A percentile compares a stretch with the other conserved stretches of the same genome.
These are phyloP conservation scores for Archivesica marissinica DNA, from an alignment of 1,140 invertebrate species.

Conservation along the genomic window DNA sequence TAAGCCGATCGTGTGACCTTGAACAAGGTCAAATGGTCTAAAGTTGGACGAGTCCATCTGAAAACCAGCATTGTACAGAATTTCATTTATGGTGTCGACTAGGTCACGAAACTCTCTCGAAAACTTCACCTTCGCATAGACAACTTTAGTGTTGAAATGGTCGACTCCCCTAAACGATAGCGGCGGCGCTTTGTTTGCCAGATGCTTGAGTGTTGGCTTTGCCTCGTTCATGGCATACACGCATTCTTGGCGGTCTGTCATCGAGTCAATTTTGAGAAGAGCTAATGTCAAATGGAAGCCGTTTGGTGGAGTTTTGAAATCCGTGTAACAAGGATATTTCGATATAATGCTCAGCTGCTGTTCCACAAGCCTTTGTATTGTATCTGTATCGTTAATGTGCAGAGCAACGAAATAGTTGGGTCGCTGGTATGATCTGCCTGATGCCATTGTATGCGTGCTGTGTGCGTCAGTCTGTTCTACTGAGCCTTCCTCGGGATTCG, in stretches of 20 bases:
- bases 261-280: conserved; percentile 80
- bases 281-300: conserved; percentile 65
- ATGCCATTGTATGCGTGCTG: too few species aligned
- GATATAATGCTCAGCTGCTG: conserved; percentile 55
- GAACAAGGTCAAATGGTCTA: conserved; percentile 84
- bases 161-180: conserved; percentile 75
- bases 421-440: too few species aligned
- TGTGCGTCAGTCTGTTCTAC: too few species aligned
- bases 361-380: too few species aligned
- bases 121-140: conserved; percentile 80
- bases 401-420: too few species aligned
- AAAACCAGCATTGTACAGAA: conserved; percentile 77
- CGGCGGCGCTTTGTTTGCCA: conserved; percentile 65
- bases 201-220: conserved; percentile 68
- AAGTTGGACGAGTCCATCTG: conserved; percentile 80
- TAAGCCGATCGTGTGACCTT: conserved; percentile 79
- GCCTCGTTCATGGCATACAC: conserved; percentile 73
- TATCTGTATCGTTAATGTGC: too few species aligned
- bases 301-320: conserved; percentile 62
- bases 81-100: conserved; percentile 76
- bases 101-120: conserved; percentile 74
- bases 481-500: too few species aligned
- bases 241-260: conserved; percentile 76
- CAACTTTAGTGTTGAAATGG: conserved; percentile 81
- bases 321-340: conserved; percentile 59